Percentiles rank a stretch among this genome's conserved stretches.
These are phyloP conservation scores for Hydrotaea cyrtoneurina DNA, from an alignment of 2,888 invertebrate genomes.

Conservation along the genomic window DNA sequence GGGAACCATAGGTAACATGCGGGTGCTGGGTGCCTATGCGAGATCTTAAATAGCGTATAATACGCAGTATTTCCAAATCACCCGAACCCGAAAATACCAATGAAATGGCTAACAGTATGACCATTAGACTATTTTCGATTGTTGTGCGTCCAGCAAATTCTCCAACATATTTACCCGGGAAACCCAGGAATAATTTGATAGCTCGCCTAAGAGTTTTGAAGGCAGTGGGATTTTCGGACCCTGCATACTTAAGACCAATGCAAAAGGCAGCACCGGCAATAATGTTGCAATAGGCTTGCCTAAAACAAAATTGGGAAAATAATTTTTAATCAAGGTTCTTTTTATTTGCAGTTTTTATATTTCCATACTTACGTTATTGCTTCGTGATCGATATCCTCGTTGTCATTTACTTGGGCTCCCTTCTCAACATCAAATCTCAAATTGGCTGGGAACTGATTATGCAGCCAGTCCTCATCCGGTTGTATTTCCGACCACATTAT, in stretches of 20 bases:
- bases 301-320: conserved; percentile 78
- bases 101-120: conserved; percentile 86
- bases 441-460: conserved; percentile 88
- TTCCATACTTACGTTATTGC: conserved; percentile 89
- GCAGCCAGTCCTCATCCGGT: conserved; percentile 92
- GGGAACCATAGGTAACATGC: conserved; percentile 92
- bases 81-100: conserved; percentile 98
- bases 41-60: conserved; percentile 91
- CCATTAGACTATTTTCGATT: conserved; percentile 93
- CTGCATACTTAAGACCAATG: conserved; percentile 95
- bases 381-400: conserved; percentile 89
- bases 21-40: conserved; percentile 88
- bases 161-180: conserved; percentile 86
- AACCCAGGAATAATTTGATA: conserved; percentile 78
- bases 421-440: conserved; percentile 89
- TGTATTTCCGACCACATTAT: conserved; percentile 94
- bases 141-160: conserved; percentile 95
- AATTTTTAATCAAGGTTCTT: background rate
- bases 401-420: conserved; percentile 85
- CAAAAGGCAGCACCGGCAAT: conserved; percentile 97
- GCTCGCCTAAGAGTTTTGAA: conserved; percentile 85
- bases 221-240: conserved; percentile 91
- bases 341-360: too few relatives aligned
- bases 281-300: conserved; percentile 98
- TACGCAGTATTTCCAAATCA: conserved; percentile 89